Percentiles rank a stretch among this genome's conserved stretches.
These are phyloP conservation scores for Siderastrea siderea DNA, from an alignment of 92 coral and sea anemone species.

Conservation along the genomic window DNA sequence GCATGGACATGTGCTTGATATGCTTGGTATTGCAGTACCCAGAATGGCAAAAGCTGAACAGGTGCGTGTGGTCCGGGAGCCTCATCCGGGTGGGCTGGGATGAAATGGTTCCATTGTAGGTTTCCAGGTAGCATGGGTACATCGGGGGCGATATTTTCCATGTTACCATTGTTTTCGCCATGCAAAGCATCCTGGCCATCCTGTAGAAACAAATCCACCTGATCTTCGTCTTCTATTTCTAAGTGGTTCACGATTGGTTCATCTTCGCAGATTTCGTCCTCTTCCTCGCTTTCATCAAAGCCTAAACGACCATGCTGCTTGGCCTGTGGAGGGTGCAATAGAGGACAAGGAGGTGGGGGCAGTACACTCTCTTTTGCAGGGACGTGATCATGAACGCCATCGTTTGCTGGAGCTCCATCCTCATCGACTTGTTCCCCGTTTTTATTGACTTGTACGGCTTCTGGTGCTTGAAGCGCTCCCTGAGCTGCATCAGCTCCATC, in stretches of 20 bases:
- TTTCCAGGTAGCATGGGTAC: neutral
- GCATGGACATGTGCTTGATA: slow-evolving; percentile 7
- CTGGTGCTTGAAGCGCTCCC: neutral
- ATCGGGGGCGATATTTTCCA: neutral
- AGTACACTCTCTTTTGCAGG: neutral
- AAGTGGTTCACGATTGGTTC: neutral
- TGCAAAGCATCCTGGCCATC: neutral
- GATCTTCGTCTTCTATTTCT: slow-evolving; percentile 19
- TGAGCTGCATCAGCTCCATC: neutral
- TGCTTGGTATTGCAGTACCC: slow-evolving; percentile 5
- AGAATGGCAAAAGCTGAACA: neutral
- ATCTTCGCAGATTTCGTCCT: neutral
- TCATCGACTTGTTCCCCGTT: neutral
- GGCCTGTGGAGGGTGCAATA: neutral
- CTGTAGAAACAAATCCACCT: neutral
- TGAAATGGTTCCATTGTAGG: neutral
- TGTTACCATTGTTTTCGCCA: neutral
- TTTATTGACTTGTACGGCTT: too few species aligned
- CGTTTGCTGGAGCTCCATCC: slow-evolving; percentile 4
- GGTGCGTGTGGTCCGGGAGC: neutral
- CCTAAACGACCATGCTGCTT: neutral
- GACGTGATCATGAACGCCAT: neutral
- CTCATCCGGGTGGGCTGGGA: neutral
- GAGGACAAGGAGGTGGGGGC: neutral
- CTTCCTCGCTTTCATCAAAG: neutral